Evolutionary conservation across 2,797 vertebrate species (phyloP).

Genomic region (Arctocebus calabarensis): DNA sequence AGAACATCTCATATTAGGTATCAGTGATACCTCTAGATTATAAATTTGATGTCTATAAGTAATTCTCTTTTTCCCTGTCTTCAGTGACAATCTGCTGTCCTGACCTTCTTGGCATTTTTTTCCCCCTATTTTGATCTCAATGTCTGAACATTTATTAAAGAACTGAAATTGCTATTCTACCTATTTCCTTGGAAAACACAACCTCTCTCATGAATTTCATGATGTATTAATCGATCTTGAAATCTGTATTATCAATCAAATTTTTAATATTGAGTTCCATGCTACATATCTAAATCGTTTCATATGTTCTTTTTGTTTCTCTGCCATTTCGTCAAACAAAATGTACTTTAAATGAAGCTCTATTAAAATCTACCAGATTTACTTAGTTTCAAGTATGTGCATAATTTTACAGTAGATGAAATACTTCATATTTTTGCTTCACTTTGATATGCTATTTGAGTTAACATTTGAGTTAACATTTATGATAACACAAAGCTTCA

Average conservation of each 20-base stretch:
- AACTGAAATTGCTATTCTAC: neutral
- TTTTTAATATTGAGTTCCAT: neutral
- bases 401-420: neutral
- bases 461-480: constrained; percentile 11
- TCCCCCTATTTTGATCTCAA: neutral
- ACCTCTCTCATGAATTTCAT: neutral
- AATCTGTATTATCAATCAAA: neutral
- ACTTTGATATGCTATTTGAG: neutral
- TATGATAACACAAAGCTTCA: neutral
- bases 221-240: neutral
- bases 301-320: neutral
- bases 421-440: neutral
- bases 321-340: neutral
- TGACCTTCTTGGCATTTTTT: neutral
- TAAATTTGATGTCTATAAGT: neutral
- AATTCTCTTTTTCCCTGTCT: neutral
- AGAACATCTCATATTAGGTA: neutral
- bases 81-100: neutral
- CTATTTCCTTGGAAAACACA: neutral
- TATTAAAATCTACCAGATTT: constrained; percentile 13
- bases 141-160: constrained; percentile 27
- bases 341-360: constrained; percentile 4
- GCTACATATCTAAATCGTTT: neutral
- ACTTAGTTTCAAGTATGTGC: neutral
- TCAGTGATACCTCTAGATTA: neutral